Percentiles rank a stretch among this genome's conserved stretches.
phyloP scores from a whole-genome alignment of 2,797 vertebrate genomes.

The Netta rufina region DNA sequence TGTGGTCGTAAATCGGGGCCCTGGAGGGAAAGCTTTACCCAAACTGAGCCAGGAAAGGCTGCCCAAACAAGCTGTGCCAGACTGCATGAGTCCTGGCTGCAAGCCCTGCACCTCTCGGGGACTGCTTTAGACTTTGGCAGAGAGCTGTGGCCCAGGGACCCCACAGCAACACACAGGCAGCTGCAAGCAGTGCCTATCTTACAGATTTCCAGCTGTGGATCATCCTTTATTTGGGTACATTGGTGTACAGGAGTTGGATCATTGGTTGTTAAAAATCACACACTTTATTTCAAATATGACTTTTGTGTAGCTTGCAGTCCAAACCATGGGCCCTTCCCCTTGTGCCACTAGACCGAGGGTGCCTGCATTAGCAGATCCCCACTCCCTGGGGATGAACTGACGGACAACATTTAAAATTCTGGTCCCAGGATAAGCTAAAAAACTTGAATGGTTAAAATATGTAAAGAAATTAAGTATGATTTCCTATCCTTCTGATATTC shows the following conservation, averaged over 20 bases:
- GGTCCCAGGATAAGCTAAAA: not conserved
- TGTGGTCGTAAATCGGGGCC: not conserved
- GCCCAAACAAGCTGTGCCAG: not conserved
- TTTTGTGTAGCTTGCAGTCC: not conserved
- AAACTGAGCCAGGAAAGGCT: not conserved
- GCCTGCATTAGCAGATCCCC: not conserved
- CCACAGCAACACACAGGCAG: too few species aligned
- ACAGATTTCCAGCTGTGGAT: not conserved
- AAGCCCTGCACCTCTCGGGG: accelerated
- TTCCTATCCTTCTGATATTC: not conserved
- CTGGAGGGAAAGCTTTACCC: not conserved
- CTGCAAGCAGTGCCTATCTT: not conserved
- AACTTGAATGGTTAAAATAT: not conserved
- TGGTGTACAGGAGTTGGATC: not conserved
- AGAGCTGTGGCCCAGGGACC: not conserved
- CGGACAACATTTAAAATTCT: not conserved
- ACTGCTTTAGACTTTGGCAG: not conserved
- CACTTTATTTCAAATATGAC: not conserved
- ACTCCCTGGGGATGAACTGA: not conserved
- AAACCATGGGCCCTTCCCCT: not conserved
- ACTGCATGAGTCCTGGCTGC: not conserved
- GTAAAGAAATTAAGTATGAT: not conserved
- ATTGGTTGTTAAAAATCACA: not conserved
- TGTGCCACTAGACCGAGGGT: not conserved
- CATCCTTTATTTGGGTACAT: not conserved